phyloP scores from a whole-genome alignment of 1,140 invertebrate species.

The Neotoxoptera formosana region DNA sequence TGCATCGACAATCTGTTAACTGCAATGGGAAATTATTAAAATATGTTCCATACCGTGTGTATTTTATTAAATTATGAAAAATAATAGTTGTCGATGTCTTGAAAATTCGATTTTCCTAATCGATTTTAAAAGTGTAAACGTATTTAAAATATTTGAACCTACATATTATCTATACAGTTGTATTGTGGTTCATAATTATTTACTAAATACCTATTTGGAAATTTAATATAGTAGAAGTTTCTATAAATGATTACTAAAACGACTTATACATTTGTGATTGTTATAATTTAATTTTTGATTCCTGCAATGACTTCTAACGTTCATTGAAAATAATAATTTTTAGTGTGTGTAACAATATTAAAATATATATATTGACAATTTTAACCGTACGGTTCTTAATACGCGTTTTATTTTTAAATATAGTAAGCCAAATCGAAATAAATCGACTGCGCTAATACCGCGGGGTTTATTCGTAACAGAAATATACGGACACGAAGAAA shows the following conservation, averaged over 20 bases:
- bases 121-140: neutral
- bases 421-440: neutral
- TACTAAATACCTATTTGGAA: neutral
- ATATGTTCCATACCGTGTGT: neutral
- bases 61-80: neutral
- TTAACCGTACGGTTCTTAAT: fast-evolving
- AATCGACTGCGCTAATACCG: neutral
- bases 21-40: neutral
- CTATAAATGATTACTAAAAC: neutral
- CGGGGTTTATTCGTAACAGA: neutral
- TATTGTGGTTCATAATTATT: neutral
- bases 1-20: neutral
- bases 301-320: neutral
- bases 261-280: neutral
- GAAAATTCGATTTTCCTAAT: neutral
- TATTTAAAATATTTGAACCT: neutral
- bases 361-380: neutral
- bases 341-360: neutral
- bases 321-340: neutral
- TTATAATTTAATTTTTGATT: neutral
- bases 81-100: neutral
- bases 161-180: neutral
- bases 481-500: neutral
- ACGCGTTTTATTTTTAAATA: neutral
- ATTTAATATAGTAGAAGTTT: too few species aligned